A percentile compares a stretch with the other conserved stretches of the same genome.
These are phyloP conservation scores for Rallus crepitans DNA, from an alignment of 2,797 vertebrate species.

Conservation along the genomic window DNA sequence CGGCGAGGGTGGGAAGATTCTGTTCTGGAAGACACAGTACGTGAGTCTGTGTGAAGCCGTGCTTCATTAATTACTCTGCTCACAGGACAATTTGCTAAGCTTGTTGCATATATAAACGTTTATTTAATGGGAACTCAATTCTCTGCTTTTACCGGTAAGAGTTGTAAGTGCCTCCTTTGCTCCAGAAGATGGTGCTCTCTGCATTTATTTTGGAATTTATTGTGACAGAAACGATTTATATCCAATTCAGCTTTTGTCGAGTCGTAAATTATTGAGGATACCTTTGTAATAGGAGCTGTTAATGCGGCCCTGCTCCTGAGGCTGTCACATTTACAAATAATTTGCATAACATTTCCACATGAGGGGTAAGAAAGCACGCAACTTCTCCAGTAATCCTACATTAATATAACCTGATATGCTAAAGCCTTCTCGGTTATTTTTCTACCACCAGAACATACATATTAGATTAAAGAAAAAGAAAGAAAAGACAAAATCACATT, in stretches of 20 bases:
- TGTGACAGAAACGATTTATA: slow-evolving; percentile 40
- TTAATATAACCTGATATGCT: slow-evolving; percentile 72
- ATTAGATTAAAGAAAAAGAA: slow-evolving; percentile 41
- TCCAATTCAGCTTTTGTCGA: slow-evolving; percentile 45
- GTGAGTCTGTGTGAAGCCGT: background rate
- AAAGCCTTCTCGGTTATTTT: slow-evolving; percentile 67
- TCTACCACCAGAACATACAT: slow-evolving; percentile 52
- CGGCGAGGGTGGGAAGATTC: background rate
- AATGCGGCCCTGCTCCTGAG: slow-evolving; percentile 73
- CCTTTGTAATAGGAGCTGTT: slow-evolving; percentile 68
- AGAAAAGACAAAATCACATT: slow-evolving; percentile 43
- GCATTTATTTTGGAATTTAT: slow-evolving; percentile 53
- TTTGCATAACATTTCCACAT: slow-evolving; percentile 80
- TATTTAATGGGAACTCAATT: background rate
- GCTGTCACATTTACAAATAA: slow-evolving; percentile 79
- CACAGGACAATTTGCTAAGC: background rate
- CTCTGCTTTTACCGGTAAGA: background rate
- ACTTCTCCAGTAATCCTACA: slow-evolving; percentile 65
- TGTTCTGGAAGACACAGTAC: background rate
- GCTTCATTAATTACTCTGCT: background rate
- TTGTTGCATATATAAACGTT: background rate
- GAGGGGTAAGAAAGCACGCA: slow-evolving; percentile 70
- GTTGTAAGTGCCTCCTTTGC: background rate
- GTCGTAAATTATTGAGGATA: slow-evolving; percentile 75
- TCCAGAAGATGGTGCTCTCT: slow-evolving; percentile 84